Base-by-base conservation (phyloP, 2,113 vertebrate species). In the Diphyllodes magnificus region DNA sequence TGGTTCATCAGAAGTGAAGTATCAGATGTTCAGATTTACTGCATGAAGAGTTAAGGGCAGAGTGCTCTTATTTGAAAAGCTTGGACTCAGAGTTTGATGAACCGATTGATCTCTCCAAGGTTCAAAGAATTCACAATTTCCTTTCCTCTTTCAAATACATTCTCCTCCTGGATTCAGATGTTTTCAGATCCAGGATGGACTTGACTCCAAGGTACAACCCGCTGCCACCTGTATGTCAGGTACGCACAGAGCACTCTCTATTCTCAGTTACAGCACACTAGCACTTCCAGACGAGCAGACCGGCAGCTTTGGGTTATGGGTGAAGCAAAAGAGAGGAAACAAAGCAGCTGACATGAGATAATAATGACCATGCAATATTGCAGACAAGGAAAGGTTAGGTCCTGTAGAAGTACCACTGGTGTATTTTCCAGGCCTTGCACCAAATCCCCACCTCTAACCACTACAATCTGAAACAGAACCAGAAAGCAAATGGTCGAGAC, bases 341-440 rank as follows among this genome's bases (percentile, higher is more conserved):
- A 70, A 60, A 11, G 15, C 69, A 49, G 35, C 0, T n/a, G 63
- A 50, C 19, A 27, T 10, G 31, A 63, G 42, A 27, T 12, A 68
- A 47, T 61, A 65, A 80, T 13, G 31, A 42, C 18, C 33, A 39
- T 13, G 27, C 0, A 1, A 16, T 50, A 56, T 25, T 20, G 45
- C 49, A 84, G 49, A 45, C 60, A 90, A 71, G 17, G 33, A 81
- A 88, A 77, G 7, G 11, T 77, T 44, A 80, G 13, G 10, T 73
- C 27, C 35, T 1, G 0, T 15, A 35, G 10, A 80, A 83, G 15
- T 50, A 11, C 15, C 28, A 51, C n/a, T 61, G 0, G 0, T 23
- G 3, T 39, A 47, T 47, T 73, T 79, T 63, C 39, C 59, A 77
- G 59, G 24, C 27, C 37, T 72, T 70, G 35, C 13, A 73, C 13